These are phyloP conservation scores for Montipora cactus DNA, from an alignment of 64 coral and sea anemone species.

Conservation along the genomic window DNA sequence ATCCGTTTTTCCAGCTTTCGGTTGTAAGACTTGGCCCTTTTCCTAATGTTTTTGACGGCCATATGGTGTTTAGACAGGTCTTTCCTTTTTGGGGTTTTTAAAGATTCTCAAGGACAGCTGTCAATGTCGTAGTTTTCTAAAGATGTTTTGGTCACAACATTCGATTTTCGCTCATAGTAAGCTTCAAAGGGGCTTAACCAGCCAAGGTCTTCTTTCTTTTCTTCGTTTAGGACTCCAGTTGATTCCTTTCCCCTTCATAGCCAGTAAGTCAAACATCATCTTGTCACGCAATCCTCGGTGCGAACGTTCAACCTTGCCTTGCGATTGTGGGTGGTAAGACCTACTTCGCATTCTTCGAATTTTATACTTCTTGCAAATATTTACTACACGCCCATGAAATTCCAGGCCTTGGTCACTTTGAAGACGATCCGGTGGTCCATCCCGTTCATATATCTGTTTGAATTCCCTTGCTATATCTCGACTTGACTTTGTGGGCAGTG, in stretches of 20 bases:
- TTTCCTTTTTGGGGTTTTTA: slow-evolving; percentile 54
- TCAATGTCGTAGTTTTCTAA: slow-evolving; percentile 68
- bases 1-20: slow-evolving; percentile 53
- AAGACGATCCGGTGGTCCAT: background rate
- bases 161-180: slow-evolving; percentile 59
- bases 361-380: slow-evolving; percentile 18
- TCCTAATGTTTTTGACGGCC: slow-evolving; percentile 40
- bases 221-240: slow-evolving; percentile 73
- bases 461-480: background rate
- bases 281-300: slow-evolving; percentile 67
- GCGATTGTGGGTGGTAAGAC: slow-evolving; percentile 24
- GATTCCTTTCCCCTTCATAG: slow-evolving; percentile 69
- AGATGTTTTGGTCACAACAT: slow-evolving; percentile 50
- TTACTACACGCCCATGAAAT: slow-evolving; percentile 10
- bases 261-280: slow-evolving; percentile 60
- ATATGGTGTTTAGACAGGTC: no score
- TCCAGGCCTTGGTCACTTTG: background rate
- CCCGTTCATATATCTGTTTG: background rate
- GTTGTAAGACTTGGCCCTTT: slow-evolving; percentile 51
- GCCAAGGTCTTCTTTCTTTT: slow-evolving; percentile 69
- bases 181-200: slow-evolving; percentile 58
- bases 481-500: background rate
- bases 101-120: slow-evolving; percentile 28
- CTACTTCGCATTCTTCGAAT: slow-evolving; percentile 5
- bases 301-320: slow-evolving; percentile 57